These are phyloP conservation scores for Palythoa grandiflora DNA, from an alignment of 92 coral and sea anemone genomes.

Conservation along the genomic window DNA sequence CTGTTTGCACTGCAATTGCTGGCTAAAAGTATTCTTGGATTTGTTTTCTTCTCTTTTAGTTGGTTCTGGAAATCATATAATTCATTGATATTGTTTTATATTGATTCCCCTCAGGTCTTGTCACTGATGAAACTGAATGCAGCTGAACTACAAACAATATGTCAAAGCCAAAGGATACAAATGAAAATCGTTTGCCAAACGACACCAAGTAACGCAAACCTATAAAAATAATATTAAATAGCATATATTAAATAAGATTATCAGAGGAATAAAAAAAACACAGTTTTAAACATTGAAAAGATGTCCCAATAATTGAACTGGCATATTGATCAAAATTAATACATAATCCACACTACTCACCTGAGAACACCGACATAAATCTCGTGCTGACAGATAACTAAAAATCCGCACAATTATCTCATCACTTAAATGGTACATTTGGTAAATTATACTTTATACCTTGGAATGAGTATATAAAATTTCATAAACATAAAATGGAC, in stretches of 20 bases:
- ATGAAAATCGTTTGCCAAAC: constrained; percentile 88
- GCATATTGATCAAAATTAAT: too few species aligned
- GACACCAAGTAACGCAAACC: constrained; percentile 93
- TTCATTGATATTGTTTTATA: too few species aligned
- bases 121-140: neutral
- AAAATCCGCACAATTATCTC: constrained; percentile 88
- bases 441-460: neutral
- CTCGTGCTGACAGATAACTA: constrained; percentile 77
- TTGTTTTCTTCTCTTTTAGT: too few species aligned
- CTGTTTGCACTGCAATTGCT: too few species aligned
- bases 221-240: constrained; percentile 33
- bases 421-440: constrained; percentile 79
- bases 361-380: constrained; percentile 89
- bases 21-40: too few species aligned
- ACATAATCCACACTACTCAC: constrained; percentile 31
- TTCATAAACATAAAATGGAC: neutral
- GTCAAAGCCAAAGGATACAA: constrained; percentile 73
- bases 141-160: neutral
- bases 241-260: neutral
- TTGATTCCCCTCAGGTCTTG: too few species aligned
- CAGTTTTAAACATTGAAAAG: neutral
- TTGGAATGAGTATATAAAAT: neutral
- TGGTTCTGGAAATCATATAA: too few species aligned
- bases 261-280: neutral
- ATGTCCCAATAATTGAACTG: neutral